Percentiles rank a stretch among this genome's conserved stretches.
phyloP scores from a whole-genome alignment of 2,888 invertebrate genomes.

The Pristionchus japonicus region DNA sequence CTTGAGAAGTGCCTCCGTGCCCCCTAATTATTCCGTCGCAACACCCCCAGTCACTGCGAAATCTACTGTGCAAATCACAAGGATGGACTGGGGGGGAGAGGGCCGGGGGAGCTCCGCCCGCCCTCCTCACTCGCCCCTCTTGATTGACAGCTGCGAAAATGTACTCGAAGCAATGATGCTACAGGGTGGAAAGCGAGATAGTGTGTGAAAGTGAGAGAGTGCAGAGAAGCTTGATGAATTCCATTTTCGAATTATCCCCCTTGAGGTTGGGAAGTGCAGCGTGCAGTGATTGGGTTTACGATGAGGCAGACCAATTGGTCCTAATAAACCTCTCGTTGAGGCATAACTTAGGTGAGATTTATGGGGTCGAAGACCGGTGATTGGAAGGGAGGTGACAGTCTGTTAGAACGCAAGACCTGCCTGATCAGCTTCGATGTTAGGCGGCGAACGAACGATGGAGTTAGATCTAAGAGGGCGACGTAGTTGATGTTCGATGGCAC shows the following conservation, averaged over 20 bases:
- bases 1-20: not conserved
- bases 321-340: constrained; percentile 31
- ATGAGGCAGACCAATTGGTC: constrained; percentile 13
- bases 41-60: not conserved
- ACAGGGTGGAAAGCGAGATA: not conserved
- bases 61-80: constrained; percentile 27
- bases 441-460: too few species aligned
- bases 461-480: too few species aligned
- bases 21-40: constrained; percentile 33
- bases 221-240: not conserved
- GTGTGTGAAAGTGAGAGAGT: not conserved
- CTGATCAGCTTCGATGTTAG: not conserved
- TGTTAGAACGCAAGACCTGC: not conserved
- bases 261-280: too few species aligned
- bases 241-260: not conserved
- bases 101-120: constrained; percentile 5
- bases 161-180: not conserved
- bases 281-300: constrained; percentile 20
- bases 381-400: not conserved
- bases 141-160: constrained; percentile 41
- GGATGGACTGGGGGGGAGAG: not conserved
- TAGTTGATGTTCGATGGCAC: not conserved
- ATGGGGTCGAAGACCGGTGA: not conserved
- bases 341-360: constrained; percentile 39
- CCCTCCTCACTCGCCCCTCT: not conserved